phyloP scores from a whole-genome alignment of 2,888 invertebrate species.

The Synergus umbraculus region DNA sequence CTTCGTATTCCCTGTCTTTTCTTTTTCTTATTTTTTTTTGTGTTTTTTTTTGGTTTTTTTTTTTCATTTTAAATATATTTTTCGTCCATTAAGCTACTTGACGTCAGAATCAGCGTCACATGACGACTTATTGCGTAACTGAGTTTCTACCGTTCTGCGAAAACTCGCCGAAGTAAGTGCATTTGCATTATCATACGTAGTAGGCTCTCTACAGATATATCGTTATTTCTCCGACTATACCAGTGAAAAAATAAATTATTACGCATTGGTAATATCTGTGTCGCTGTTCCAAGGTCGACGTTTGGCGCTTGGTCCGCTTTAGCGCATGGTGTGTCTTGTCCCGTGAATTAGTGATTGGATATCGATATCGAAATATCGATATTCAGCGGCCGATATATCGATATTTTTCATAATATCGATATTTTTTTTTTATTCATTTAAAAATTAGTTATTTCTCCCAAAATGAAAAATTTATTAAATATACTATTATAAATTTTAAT shows the following conservation, averaged over 20 bases:
- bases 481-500: too few relatives aligned
- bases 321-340: conserved; percentile 37
- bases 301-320: conserved; percentile 56
- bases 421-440: too few relatives aligned
- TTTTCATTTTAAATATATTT: conserved; percentile 24
- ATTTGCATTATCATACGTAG: conserved; percentile 73
- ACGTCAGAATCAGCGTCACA: conserved; percentile 40
- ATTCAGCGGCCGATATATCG: too few relatives aligned
- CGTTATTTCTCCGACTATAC: conserved; percentile 68
- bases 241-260: conserved; percentile 78
- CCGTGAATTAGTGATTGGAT: too few relatives aligned
- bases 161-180: conserved; percentile 71
- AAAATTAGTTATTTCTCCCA: too few relatives aligned
- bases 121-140: conserved; percentile 13
- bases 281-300: conserved; percentile 57
- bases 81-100: conserved; percentile 28
- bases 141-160: conserved; percentile 60
- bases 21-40: conserved; percentile 40
- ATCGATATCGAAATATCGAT: too few relatives aligned
- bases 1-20: conserved; percentile 40
- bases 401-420: too few relatives aligned
- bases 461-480: too few relatives aligned
- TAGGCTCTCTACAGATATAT: conserved; percentile 69
- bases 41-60: conserved; percentile 2
- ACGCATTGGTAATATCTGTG: conserved; percentile 73